Evolutionary conservation across 2,797 vertebrate genomes (phyloP), one percentile per base, ranked within the genome.

Genomic region (Paratrypauchen microcephalus): DNA sequence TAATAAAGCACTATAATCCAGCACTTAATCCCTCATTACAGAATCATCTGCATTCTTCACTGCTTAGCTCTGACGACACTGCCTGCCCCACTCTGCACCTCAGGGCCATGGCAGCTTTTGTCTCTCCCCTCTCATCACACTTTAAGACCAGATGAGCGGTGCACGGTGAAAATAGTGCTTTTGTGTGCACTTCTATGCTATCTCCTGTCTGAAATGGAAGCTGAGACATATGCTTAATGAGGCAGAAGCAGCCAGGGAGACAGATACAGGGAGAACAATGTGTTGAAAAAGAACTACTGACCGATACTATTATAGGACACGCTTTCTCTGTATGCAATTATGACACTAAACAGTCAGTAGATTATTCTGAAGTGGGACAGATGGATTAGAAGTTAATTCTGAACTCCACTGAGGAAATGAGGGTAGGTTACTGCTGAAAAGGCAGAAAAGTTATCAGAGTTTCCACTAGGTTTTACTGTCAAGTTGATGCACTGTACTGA

Each of bases 171-270:
- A 93, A 90, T 88, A 89, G 78, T 83, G 89, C 88, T 90, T 92
- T 94, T 93, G 90, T 94, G 86, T 81, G 81, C 87, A 85, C 74
- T 91, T 89, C 81, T 83, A 73, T 70, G 77, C 68, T 90, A 89
- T 93, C 90, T 89, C 69, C 74, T 41, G 78, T 88, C 91, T 92
- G 87, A 86, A 93, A 90, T 89, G 83, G 86, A 93, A 87, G 86
- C 85, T 84, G 79, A 92, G 88, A 91, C 93, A 93, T 94, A 94
- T 94, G 93, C 90, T 82, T 94, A 94, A 94, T 94, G 90, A 93
- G 87, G 70, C 76, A 45, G 65, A 30, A 81, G 74, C 73, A 82
- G 83, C 83, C 79, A 74, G 81, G 86, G 88, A 82, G 68, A 48
- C 26, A 81, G 87, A 90, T 80, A 57, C 6, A 84, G 67, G 48